phyloP scores from a whole-genome alignment of 2,888 invertebrate species.

The Coecobrya sp. region DNA sequence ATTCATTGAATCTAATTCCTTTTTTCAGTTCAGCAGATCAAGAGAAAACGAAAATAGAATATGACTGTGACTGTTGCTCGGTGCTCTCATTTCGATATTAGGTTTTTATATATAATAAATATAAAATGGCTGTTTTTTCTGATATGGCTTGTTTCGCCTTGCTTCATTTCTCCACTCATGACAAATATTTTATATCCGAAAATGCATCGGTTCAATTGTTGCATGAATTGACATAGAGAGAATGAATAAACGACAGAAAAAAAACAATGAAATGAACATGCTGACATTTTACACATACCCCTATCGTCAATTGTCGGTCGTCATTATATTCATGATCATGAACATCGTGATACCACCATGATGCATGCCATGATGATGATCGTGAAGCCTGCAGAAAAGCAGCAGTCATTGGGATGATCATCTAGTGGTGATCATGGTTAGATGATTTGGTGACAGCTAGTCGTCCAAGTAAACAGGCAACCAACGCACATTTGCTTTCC shows the following conservation, averaged over 20 bases:
- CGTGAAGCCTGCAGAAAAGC: background rate
- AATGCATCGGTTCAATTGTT: background rate
- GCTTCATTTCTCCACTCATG: background rate
- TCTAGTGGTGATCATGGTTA: conserved; percentile 50
- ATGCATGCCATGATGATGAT: background rate
- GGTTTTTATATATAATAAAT: too few relatives aligned
- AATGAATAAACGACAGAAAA: background rate
- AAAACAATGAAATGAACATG: conserved; percentile 27
- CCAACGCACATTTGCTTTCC: background rate
- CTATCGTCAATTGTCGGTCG: background rate
- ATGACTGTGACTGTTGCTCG: conserved; percentile 25
- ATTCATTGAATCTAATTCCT: conserved; percentile 30
- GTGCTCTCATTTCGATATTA: conserved; percentile 39
- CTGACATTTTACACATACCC: conserved; percentile 40
- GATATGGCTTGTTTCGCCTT: too few relatives aligned
- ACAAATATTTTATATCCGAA: background rate
- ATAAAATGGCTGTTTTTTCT: too few relatives aligned
- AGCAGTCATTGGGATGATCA: conserved; percentile 29
- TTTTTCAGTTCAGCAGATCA: conserved; percentile 39
- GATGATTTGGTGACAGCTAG: conserved; percentile 48
- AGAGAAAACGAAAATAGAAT: background rate
- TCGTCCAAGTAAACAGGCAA: background rate
- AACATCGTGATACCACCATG: background rate
- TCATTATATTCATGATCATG: background rate
- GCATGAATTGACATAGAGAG: background rate